Evolutionary conservation across 2,113 vertebrate genomes (phyloP).

Genomic region (Apteryx owenii): DNA sequence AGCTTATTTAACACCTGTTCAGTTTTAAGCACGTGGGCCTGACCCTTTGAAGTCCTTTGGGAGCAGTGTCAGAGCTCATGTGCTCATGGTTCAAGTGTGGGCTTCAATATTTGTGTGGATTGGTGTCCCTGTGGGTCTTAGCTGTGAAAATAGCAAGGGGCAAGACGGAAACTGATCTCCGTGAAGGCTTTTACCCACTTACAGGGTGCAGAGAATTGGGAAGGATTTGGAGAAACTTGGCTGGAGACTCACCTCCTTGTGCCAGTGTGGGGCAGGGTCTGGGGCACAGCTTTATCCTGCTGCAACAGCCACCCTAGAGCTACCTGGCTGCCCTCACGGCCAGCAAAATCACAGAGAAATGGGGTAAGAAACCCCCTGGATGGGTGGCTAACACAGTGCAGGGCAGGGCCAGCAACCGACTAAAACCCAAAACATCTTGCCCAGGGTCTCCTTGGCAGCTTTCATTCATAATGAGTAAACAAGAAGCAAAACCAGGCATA

Average conservation of each 20-base stretch:
- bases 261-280: not conserved
- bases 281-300: no score
- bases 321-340: not conserved
- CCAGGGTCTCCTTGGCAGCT: not conserved
- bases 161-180: not conserved
- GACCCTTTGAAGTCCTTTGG: conserved; percentile 54
- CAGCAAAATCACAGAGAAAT: not conserved
- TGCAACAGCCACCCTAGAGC: no score
- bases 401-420: not conserved
- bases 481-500: not conserved
- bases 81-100: not conserved
- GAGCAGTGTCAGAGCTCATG: conserved; percentile 1
- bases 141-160: not conserved
- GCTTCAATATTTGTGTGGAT: not conserved
- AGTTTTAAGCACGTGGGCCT: conserved; percentile 10
- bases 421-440: not conserved
- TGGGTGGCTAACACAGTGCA: rapidly evolving
- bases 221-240: not conserved
- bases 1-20: conserved; percentile 66
- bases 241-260: not conserved
- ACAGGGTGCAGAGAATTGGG: not conserved
- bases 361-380: not conserved
- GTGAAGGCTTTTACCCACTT: not conserved
- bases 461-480: not conserved
- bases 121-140: not conserved